phyloP scores from a whole-genome alignment of 2,888 invertebrate genomes.

The Sarcophaga variegata region DNA sequence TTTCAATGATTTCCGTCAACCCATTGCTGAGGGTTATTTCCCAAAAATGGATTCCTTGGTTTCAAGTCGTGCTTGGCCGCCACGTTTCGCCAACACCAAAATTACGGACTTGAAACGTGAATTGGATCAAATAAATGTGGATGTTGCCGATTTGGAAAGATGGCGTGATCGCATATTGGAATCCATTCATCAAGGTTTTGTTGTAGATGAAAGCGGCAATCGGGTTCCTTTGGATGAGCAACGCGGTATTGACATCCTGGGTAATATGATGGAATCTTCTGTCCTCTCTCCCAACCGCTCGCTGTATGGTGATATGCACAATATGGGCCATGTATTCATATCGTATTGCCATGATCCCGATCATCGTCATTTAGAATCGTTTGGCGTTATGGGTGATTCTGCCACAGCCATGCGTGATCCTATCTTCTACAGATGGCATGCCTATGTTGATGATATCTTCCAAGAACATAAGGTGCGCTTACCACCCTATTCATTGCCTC shows the following conservation, averaged over 20 bases:
- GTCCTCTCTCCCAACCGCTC: slow-evolving; percentile 86
- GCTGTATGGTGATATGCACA: slow-evolving; percentile 91
- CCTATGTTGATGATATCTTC: slow-evolving; percentile 90
- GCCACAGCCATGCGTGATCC: slow-evolving; percentile 94
- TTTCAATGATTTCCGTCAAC: slow-evolving; percentile 86
- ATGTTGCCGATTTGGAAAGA: slow-evolving; percentile 87
- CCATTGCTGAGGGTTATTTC: slow-evolving; percentile 91
- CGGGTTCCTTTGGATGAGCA: slow-evolving; percentile 85
- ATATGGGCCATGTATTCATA: slow-evolving; percentile 90
- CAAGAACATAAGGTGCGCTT: slow-evolving; percentile 88
- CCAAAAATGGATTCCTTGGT: slow-evolving; percentile 91
- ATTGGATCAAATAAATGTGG: slow-evolving; percentile 84
- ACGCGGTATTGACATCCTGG: slow-evolving; percentile 89
- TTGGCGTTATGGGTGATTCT: slow-evolving; percentile 91
- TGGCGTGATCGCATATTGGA: slow-evolving; percentile 89
- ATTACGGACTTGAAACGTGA: slow-evolving; percentile 86
- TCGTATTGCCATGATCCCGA: slow-evolving; percentile 92
- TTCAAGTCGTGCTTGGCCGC: slow-evolving; percentile 89
- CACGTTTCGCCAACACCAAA: slow-evolving; percentile 84
- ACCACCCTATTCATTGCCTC: slow-evolving; percentile 84
- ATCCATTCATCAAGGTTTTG: slow-evolving; percentile 84
- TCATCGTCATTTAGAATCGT: slow-evolving; percentile 87
- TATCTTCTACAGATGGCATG: slow-evolving; percentile 92
- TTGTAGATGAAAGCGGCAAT: slow-evolving; percentile 82
- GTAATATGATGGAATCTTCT: slow-evolving; percentile 90